phyloP scores from a whole-genome alignment of 1,140 invertebrate species.

The Panonychus citri region DNA sequence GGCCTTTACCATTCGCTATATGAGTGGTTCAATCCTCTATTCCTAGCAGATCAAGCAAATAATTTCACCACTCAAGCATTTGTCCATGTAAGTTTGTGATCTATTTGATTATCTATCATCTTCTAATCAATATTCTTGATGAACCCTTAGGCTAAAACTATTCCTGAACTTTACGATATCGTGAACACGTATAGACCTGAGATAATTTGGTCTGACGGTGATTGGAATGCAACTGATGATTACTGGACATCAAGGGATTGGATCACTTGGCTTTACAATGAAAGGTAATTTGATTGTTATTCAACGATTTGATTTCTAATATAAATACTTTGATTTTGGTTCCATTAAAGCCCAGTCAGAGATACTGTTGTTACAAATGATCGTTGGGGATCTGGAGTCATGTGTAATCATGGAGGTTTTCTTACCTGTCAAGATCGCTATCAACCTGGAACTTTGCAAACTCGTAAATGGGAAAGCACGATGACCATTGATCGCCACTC shows the following conservation, averaged over 20 bases:
- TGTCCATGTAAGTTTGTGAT: slow-evolving; percentile 15
- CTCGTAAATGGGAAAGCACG: slow-evolving; percentile 65
- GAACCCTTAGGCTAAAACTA: slow-evolving; percentile 13
- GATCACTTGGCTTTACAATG: slow-evolving; percentile 81
- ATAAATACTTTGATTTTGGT: not conserved
- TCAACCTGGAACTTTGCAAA: slow-evolving; percentile 24
- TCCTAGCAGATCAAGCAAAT: slow-evolving; percentile 16
- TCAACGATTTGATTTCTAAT: not conserved
- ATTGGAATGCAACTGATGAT: slow-evolving; percentile 49
- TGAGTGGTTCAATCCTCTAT: slow-evolving; percentile 25
- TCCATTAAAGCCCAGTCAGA: slow-evolving; percentile 35
- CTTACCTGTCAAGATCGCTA: slow-evolving; percentile 29
- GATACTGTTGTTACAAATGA: slow-evolving; percentile 32
- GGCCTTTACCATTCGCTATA: slow-evolving; percentile 25
- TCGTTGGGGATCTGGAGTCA: slow-evolving; percentile 27
- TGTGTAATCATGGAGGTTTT: slow-evolving; percentile 31
- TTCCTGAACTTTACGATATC: slow-evolving; percentile 29
- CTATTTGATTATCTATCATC: not conserved
- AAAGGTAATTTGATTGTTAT: slow-evolving; percentile 18
- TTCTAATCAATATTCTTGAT: not conserved
- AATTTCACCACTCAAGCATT: slow-evolving; percentile 16
- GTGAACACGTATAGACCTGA: slow-evolving; percentile 56
- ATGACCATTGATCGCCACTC: slow-evolving; percentile 72
- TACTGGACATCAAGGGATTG: slow-evolving; percentile 42
- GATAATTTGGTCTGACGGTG: slow-evolving; percentile 54